Percentiles rank a stretch among this genome's conserved stretches.
phyloP scores from a whole-genome alignment of 2,888 invertebrate genomes.

The Euphydryas editha region DNA sequence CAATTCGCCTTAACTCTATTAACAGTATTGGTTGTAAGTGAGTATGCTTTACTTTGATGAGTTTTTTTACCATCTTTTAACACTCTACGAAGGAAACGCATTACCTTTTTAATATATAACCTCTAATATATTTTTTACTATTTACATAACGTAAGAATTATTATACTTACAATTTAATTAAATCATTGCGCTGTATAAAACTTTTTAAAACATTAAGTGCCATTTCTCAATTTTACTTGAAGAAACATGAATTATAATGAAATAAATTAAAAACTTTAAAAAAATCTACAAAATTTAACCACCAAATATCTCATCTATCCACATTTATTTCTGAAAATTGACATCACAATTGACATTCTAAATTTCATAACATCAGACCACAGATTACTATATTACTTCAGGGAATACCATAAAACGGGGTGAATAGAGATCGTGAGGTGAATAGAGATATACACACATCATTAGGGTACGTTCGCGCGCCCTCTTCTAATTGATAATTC shows the following conservation, averaged over 20 bases:
- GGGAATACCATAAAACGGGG: no score
- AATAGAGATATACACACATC: no score
- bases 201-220: conserved; percentile 39
- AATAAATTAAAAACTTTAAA: not conserved
- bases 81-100: conserved; percentile 53
- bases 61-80: conserved; percentile 50
- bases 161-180: conserved; percentile 63
- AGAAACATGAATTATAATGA: not conserved
- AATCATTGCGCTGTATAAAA: conserved; percentile 50
- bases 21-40: conserved; percentile 26
- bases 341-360: no score
- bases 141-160: conserved; percentile 4
- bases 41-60: conserved; percentile 38
- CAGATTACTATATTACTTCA: no score
- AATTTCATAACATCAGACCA: no score
- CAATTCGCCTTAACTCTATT: conserved; percentile 15
- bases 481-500: no score
- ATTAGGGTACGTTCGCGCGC: no score
- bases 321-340: no score
- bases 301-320: not conserved
- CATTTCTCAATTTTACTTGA: conserved; percentile 21
- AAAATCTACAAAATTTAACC: not conserved
- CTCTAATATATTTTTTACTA: conserved; percentile 15
- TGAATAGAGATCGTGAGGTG: no score
- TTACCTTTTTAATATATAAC: conserved; percentile 18